Base-by-base conservation (phyloP, 2,113 vertebrate genomes). In the Hydrolagus affinis region DNA sequence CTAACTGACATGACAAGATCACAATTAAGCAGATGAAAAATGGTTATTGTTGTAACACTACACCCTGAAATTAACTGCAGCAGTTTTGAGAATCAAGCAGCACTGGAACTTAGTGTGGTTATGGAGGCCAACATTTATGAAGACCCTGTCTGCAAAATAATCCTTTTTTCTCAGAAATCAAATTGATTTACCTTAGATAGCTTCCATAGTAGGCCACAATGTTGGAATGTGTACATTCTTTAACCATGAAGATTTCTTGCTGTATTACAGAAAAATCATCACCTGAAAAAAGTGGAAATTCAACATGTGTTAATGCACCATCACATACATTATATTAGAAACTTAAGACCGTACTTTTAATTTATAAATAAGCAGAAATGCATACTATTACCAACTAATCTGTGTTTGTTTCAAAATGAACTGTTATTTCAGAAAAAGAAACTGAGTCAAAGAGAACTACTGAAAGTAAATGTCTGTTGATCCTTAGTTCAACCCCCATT, bases 241-340 rank as follows among this genome's bases (percentile, higher is more conserved):
- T 99, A 89, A 99, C 97, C 97, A 99, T 99, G 89, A 96, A 98
- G 86, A 99, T 99, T 94, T 99, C 98, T 90, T 99, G 98, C 89
- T 99, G 97, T 74, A 99, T 99, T 91, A 99, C 95, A 85, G 97
- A 98, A 91, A 99, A 99, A 91, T 99, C 98, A 85, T 99, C 98
- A 87, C 97, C 98, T 99, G 92, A 74, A 95, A 95, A 93, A 89
- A 85, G 91, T 88, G 88, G 1, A 1, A 0, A 21, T 25, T 44
- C 44, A 44, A 19, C 8, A 15, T 44, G 30, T 8, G 30, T 69
- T 69, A 69, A 21, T 21, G 6, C 44, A 44, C 44, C 1, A 44
- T 44, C 44, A 6, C 44, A 44, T 44, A 44, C 44, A 44, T 44
- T 44, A 44, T 44, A 44, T 44, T 44, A 44, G 1, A 44, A 44